phyloP scores from a whole-genome alignment of 2,888 invertebrate genomes.

The Panzeria rudis region DNA sequence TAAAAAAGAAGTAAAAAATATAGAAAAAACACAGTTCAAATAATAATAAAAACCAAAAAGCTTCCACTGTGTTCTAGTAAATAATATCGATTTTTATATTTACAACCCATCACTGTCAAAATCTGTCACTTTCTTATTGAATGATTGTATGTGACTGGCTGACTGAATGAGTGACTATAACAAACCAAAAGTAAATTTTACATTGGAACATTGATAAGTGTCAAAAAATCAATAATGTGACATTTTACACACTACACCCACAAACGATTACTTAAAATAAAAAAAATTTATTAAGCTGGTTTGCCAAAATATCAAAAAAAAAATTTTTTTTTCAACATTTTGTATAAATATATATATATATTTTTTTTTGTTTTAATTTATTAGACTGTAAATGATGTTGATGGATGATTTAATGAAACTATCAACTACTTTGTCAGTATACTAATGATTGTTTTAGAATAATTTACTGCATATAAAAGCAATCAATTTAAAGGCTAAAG shows the following conservation, averaged over 20 bases:
- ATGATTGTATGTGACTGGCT: conserved; percentile 42
- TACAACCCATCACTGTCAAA: conserved; percentile 57
- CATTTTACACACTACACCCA: conserved; percentile 9
- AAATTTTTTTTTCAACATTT: not conserved
- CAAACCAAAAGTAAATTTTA: conserved; percentile 65
- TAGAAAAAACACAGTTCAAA: not conserved
- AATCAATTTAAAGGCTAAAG: not conserved
- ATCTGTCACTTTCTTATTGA: conserved; percentile 36
- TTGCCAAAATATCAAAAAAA: conserved; percentile 39
- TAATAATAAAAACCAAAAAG: not conserved
- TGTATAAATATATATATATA: too few species aligned
- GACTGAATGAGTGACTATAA: conserved; percentile 43
- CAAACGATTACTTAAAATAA: conserved; percentile 9
- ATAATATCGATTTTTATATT: conserved; percentile 55
- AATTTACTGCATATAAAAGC: conserved; percentile 16
- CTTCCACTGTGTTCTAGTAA: not conserved
- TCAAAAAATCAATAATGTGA: conserved; percentile 69
- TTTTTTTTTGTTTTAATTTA: conserved; percentile 39
- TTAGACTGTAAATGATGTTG: conserved; percentile 66
- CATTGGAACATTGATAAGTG: conserved; percentile 63
- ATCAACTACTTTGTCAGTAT: conserved; percentile 61
- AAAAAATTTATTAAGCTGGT: conserved; percentile 29
- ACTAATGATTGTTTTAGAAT: conserved; percentile 54
- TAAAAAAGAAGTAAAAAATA: not conserved
- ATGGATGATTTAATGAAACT: conserved; percentile 68